Evolutionary conservation across 2,113 vertebrate genomes (phyloP).

Genomic region (Eretmochelys imbricata): DNA sequence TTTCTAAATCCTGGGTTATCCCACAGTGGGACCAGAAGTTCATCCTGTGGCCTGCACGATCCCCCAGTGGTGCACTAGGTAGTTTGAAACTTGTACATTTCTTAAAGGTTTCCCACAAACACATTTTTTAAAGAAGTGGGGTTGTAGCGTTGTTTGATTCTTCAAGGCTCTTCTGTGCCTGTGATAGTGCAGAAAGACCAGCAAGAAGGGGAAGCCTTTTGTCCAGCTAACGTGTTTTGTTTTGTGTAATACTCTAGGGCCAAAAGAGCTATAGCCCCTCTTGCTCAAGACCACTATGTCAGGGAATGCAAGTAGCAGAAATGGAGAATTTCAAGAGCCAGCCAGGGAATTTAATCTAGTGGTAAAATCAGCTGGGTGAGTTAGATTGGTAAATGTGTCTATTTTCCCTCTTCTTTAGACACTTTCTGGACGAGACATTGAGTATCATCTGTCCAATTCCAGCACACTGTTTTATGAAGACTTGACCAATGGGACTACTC

Average conservation of each 20-base stretch:
- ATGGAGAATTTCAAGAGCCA: not conserved
- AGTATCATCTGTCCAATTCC: conserved; percentile 87
- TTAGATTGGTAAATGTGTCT: not conserved
- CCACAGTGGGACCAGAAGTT: not conserved
- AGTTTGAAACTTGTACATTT: not conserved
- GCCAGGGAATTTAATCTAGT: not conserved
- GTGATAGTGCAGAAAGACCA: not conserved
- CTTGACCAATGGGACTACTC: conserved; percentile 84
- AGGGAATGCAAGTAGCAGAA: not conserved
- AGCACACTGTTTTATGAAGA: conserved; percentile 79
- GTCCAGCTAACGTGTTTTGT: not conserved
- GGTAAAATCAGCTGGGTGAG: not conserved
- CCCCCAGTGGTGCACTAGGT: not conserved
- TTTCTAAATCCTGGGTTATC: not conserved
- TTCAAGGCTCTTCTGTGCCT: not conserved
- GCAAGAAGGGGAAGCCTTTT: not conserved
- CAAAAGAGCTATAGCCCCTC: not conserved
- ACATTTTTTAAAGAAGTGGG: not conserved
- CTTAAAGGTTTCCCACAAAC: not conserved
- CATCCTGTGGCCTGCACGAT: not conserved
- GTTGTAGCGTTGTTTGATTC: not conserved
- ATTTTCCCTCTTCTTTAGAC: conserved; percentile 79
- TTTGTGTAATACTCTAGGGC: not conserved
- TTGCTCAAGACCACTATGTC: not conserved
- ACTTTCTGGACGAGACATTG: conserved; percentile 87